These are phyloP conservation scores for Capitulum mitella DNA, from an alignment of 2,888 invertebrate species.

Conservation along the genomic window DNA sequence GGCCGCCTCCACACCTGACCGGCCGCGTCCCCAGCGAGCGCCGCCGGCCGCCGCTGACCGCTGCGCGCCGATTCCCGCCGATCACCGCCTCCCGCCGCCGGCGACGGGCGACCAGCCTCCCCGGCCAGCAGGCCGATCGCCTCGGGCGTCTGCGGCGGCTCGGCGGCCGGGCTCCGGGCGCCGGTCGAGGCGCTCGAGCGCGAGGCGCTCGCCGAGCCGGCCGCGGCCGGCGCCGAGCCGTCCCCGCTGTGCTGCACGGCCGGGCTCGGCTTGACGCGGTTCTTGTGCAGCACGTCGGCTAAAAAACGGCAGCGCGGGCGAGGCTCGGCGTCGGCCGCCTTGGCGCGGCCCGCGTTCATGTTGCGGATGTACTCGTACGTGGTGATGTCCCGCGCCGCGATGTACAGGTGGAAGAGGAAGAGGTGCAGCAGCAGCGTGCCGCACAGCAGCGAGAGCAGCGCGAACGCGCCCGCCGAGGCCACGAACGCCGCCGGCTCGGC, in stretches of 20 bases:
- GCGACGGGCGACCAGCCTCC: too few species aligned
- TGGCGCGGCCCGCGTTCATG: background rate
- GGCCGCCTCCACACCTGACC: too few species aligned
- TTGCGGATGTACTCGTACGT: constrained; percentile 77
- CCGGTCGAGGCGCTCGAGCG: too few species aligned
- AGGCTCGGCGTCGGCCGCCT: background rate
- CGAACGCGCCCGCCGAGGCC: constrained; percentile 67
- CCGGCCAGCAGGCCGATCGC: too few species aligned
- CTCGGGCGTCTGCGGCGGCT: too few species aligned
- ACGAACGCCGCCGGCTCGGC: constrained; percentile 54
- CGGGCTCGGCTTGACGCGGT: background rate
- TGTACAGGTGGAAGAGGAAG: constrained; percentile 81
- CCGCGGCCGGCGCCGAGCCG: background rate
- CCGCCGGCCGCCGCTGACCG: too few species aligned
- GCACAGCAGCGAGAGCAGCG: constrained; percentile 50
- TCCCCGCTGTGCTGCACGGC: background rate
- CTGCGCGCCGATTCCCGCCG: too few species aligned
- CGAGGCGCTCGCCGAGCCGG: background rate
- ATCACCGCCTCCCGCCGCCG: too few species aligned
- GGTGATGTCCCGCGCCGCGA: constrained; percentile 71
- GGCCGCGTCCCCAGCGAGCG: too few species aligned
- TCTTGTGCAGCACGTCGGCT: constrained; percentile 4
- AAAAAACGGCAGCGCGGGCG: background rate
- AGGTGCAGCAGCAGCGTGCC: constrained; percentile 50
- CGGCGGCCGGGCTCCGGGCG: too few species aligned